Percentiles rank a stretch among this genome's conserved stretches.
phyloP scores from a whole-genome alignment of 2,113 vertebrate genomes.

The Cynocephalus volans region DNA sequence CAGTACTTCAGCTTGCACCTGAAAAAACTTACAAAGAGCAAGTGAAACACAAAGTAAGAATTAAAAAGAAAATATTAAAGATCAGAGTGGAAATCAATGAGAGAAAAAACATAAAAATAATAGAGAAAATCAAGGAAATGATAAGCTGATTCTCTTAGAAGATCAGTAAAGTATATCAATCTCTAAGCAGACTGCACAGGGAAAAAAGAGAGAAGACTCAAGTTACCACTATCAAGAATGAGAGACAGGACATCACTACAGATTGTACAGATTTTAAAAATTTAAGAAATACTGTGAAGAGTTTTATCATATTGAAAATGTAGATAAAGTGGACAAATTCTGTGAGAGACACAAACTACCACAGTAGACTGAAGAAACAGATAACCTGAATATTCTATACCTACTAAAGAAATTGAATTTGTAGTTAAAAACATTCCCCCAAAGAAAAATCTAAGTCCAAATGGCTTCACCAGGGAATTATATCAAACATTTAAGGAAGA shows the following conservation, averaged over 20 bases:
- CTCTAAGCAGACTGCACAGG: not conserved
- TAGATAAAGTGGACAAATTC: not conserved
- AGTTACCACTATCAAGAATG: not conserved
- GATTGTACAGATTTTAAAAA: not conserved
- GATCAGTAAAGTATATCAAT: not conserved
- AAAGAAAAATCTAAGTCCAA: constrained; percentile 26
- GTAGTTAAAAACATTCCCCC: not conserved
- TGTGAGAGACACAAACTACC: not conserved
- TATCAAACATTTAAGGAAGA: constrained; percentile 5
- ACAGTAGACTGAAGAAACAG: not conserved
- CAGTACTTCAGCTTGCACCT: not conserved
- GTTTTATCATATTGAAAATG: constrained; percentile 14
- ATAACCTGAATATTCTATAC: not conserved
- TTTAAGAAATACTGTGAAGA: constrained; percentile 21
- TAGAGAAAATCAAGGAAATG: not conserved
- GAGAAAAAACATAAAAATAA: not conserved
- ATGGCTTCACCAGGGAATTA: constrained; percentile 33
- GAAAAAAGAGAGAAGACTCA: not conserved
- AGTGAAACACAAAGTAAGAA: not conserved
- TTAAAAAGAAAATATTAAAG: not conserved
- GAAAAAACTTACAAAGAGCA: not conserved
- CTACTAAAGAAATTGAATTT: constrained; percentile 7
- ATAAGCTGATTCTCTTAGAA: not conserved
- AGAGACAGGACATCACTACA: not conserved
- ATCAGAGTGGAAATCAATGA: not conserved